These are phyloP conservation scores for Stenurella melanura DNA, from an alignment of 2,888 invertebrate species.

Conservation along the genomic window DNA sequence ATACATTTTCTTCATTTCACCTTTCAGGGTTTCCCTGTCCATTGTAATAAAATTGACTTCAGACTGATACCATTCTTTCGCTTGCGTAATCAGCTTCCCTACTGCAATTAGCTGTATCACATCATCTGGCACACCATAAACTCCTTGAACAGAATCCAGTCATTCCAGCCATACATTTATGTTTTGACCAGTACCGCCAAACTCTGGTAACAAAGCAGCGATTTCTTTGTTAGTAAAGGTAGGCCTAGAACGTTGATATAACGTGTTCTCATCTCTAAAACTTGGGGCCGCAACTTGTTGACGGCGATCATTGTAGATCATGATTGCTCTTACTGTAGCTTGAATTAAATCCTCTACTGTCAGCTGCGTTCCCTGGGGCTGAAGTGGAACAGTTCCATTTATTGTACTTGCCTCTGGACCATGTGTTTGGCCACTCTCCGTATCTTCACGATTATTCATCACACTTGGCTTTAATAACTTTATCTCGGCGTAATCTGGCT, in stretches of 20 bases:
- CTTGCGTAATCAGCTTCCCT: too few relatives aligned
- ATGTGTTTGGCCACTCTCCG: too few relatives aligned
- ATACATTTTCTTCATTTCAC: slow-evolving; percentile 8
- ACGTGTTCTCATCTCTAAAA: too few relatives aligned
- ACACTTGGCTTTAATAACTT: too few relatives aligned
- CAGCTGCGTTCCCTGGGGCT: background rate
- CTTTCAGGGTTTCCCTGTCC: background rate
- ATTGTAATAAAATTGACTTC: background rate
- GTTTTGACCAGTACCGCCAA: slow-evolving; percentile 33
- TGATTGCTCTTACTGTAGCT: slow-evolving; percentile 34
- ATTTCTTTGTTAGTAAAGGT: slow-evolving; percentile 18
- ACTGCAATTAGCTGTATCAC: too few relatives aligned
- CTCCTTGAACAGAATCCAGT: background rate
- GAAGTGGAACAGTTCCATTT: too few relatives aligned
- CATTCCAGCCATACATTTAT: slow-evolving; percentile 35
- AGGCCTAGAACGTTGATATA: background rate
- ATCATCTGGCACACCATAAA: background rate
- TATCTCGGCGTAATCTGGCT: too few relatives aligned
- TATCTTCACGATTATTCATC: too few relatives aligned
- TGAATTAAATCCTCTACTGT: slow-evolving; percentile 24
- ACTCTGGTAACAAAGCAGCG: slow-evolving; percentile 40
- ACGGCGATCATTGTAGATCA: slow-evolving; percentile 8
- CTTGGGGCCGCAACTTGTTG: too few relatives aligned
- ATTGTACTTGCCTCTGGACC: too few relatives aligned
- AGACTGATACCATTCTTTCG: background rate